A percentile compares a stretch with the other conserved stretches of the same genome.
Conservation (phyloP, 2,797 vertebrate genomes). For the Cuniculus paca region DNA sequence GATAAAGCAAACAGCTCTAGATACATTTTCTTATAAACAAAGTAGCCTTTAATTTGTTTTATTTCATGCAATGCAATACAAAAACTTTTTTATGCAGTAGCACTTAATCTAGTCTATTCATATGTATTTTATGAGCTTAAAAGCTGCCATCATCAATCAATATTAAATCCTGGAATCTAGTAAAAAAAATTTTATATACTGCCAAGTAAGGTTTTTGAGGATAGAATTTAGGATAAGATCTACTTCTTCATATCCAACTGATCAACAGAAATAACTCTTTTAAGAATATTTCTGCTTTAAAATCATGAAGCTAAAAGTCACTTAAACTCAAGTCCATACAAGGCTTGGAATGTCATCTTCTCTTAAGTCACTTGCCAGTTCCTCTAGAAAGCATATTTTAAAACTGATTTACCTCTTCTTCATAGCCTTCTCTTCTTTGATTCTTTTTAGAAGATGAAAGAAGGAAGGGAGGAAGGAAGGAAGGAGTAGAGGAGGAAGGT, state of each 20-base stretch:
- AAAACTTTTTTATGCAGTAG: not conserved
- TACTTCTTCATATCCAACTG: slow-evolving; percentile 44
- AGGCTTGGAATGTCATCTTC: slow-evolving; percentile 40
- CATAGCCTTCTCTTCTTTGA: not conserved
- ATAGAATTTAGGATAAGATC: slow-evolving; percentile 64
- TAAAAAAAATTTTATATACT: not conserved
- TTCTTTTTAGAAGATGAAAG: not conserved
- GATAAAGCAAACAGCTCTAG: slow-evolving; percentile 19
- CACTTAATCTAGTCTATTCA: slow-evolving; percentile 17
- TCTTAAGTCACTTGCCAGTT: not conserved
- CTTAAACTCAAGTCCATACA: slow-evolving; percentile 43
- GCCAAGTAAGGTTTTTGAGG: slow-evolving; percentile 41
- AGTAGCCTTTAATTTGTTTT: slow-evolving; percentile 48
- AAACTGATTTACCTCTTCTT: slow-evolving; percentile 46
- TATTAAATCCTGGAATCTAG: slow-evolving; percentile 54
- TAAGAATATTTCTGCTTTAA: slow-evolving; percentile 53
- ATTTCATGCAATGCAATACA: slow-evolving; percentile 42
- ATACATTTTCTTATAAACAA: slow-evolving; percentile 15
- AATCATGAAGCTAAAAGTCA: slow-evolving; percentile 48
- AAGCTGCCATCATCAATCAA: slow-evolving; percentile 35
- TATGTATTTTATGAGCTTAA: slow-evolving; percentile 59
- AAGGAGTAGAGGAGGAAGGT: no score
- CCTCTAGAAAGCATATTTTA: slow-evolving; percentile 4
- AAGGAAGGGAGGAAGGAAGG: not conserved
- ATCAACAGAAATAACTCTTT: slow-evolving; percentile 61